phyloP scores from a whole-genome alignment of 1,140 invertebrate species.

The Heliconius eleuchia region DNA sequence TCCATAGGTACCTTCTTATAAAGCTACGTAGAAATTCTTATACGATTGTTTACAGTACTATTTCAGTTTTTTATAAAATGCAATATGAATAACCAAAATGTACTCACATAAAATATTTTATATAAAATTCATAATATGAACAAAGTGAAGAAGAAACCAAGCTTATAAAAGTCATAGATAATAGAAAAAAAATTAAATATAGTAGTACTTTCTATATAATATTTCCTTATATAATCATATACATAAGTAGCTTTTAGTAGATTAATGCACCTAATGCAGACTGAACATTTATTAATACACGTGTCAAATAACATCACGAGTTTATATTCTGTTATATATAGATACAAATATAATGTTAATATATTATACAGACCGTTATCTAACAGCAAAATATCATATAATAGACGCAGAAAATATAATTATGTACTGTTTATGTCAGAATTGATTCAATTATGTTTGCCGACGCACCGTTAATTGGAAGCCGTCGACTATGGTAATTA shows the following conservation, averaged over 20 bases:
- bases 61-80: too few relatives aligned
- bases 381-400: background rate
- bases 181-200: background rate
- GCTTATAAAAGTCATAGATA: too few relatives aligned
- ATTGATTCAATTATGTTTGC: conserved; percentile 18
- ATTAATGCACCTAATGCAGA: background rate
- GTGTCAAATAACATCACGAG: background rate
- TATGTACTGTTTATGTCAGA: conserved; percentile 7
- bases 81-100: too few relatives aligned
- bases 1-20: too few relatives aligned
- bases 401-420: background rate
- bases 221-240: background rate
- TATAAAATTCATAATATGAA: too few relatives aligned
- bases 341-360: background rate
- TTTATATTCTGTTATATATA: background rate
- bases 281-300: background rate
- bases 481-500: conserved; percentile 24
- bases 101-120: too few relatives aligned
- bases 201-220: background rate
- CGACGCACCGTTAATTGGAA: conserved; percentile 23
- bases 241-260: background rate
- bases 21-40: too few relatives aligned
- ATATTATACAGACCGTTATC: background rate
- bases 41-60: too few relatives aligned
- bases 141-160: too few relatives aligned